These are phyloP conservation scores for Sinosuthora webbiana DNA, from an alignment of 2,113 vertebrate genomes.

Conservation along the genomic window DNA sequence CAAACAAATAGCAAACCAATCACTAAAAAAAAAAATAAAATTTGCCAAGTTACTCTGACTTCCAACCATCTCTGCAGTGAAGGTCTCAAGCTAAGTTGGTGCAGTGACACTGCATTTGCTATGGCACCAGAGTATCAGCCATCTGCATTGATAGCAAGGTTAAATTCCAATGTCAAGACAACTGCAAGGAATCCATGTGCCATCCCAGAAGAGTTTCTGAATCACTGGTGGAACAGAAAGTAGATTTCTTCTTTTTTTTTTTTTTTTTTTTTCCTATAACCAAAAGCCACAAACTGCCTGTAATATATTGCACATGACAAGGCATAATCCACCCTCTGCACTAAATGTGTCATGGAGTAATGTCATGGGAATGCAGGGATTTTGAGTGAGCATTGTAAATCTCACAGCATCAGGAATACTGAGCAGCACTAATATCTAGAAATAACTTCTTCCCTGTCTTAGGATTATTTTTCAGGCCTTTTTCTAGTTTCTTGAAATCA, in stretches of 20 bases:
- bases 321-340: background rate
- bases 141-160: background rate
- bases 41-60: background rate
- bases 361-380: background rate
- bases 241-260: background rate
- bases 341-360: background rate
- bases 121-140: background rate
- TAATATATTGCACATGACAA: background rate
- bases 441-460: background rate
- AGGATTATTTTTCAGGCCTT: background rate
- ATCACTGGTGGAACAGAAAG: background rate
- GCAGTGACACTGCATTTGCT: background rate
- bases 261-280: background rate
- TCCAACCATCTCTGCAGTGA: background rate
- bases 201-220: background rate
- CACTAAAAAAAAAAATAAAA: background rate
- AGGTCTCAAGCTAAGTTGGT: background rate
- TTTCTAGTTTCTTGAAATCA: background rate
- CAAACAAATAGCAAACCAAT: background rate
- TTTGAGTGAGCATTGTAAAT: background rate
- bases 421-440: background rate
- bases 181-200: background rate
- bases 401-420: background rate
- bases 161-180: background rate
- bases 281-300: background rate